A percentile compares a stretch with the other conserved stretches of the same genome.
Conservation (phyloP, 2,113 vertebrate genomes). For the Nannospalax galili region DNA sequence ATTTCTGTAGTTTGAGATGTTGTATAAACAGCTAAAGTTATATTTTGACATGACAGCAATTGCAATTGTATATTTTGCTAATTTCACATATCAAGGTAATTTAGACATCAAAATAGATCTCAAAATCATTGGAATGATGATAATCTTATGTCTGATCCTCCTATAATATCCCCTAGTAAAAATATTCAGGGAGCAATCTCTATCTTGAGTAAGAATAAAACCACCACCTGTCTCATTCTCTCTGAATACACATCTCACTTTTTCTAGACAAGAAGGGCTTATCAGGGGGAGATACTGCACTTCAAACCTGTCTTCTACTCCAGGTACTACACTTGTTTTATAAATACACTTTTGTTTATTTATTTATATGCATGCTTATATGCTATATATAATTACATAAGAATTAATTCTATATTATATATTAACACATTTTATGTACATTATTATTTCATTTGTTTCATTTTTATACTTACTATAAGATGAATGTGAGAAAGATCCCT, state of each 20-base stretch:
- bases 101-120: neutral
- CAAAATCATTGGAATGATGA: neutral
- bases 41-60: neutral
- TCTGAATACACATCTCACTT: neutral
- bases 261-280: neutral
- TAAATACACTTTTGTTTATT: neutral
- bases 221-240: neutral
- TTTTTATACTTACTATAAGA: neutral
- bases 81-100: neutral
- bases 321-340: neutral
- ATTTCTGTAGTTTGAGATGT: neutral
- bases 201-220: neutral
- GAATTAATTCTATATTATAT: neutral
- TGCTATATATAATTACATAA: neutral
- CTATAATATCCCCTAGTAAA: accelerated
- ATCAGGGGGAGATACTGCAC: neutral
- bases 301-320: neutral
- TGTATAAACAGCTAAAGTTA: neutral
- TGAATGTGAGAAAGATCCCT: neutral
- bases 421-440: neutral
- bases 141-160: neutral
- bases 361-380: neutral
- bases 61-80: neutral
- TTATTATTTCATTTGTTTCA: neutral
- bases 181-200: neutral